A percentile compares a stretch with the other conserved stretches of the same genome.
phyloP scores from a whole-genome alignment of 2,888 invertebrate genomes.

The Erebia aethiops region DNA sequence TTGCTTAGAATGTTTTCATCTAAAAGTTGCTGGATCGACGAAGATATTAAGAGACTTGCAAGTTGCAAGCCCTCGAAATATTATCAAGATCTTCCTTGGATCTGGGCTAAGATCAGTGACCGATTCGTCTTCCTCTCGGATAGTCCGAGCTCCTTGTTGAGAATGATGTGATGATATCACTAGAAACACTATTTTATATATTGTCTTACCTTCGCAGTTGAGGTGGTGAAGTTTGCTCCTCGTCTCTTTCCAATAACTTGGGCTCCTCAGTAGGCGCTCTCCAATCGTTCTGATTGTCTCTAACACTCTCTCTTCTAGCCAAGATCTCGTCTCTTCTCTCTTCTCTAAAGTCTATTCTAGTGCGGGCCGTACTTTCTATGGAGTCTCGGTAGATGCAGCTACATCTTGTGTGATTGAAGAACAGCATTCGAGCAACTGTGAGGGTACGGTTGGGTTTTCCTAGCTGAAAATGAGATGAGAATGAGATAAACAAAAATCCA shows the following conservation, averaged over 20 bases:
- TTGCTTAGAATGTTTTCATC: too few species aligned
- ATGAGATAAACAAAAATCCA: too few species aligned
- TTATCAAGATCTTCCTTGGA: too few species aligned
- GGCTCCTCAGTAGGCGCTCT: constrained; percentile 61
- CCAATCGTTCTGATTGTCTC: constrained; percentile 57
- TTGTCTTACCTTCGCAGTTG: constrained; percentile 61
- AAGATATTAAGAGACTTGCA: too few species aligned
- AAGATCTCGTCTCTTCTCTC: constrained; percentile 35
- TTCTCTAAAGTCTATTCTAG: constrained; percentile 41
- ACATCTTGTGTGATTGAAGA: constrained; percentile 75
- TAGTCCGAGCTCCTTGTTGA: too few species aligned
- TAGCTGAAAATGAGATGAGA: constrained; percentile 51
- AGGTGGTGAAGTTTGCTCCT: constrained; percentile 64
- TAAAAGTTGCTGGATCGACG: too few species aligned
- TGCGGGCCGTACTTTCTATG: constrained; percentile 51
- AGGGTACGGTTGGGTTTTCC: constrained; percentile 64
- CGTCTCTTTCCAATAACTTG: constrained; percentile 51
- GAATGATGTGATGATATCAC: too few species aligned
- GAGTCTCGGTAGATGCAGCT: constrained; percentile 66
- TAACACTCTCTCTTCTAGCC: constrained; percentile 40
- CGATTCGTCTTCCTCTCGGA: too few species aligned
- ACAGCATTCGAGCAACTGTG: constrained; percentile 61
- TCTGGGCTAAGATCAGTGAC: too few species aligned
- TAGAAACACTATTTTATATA: too few species aligned
- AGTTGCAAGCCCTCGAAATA: too few species aligned